Evolutionary conservation across 1,140 invertebrate species (phyloP).

Genomic region (Streblospio benedicti): DNA sequence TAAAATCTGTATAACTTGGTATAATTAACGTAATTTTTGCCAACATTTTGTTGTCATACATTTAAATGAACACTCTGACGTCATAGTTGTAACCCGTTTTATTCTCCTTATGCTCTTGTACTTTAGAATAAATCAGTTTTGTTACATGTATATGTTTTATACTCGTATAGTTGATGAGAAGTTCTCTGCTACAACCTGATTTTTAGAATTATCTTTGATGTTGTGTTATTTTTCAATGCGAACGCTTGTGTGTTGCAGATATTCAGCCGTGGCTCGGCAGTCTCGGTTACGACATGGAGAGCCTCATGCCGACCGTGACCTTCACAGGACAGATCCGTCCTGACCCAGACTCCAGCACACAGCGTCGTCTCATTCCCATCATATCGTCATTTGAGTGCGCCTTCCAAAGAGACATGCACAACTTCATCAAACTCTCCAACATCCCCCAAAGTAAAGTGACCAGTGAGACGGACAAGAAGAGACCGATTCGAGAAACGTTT

Average conservation of each 20-base stretch:
- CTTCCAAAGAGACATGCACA: conserved; percentile 41
- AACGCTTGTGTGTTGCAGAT: no score
- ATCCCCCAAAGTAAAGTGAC: conserved; percentile 39
- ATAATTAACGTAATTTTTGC: conserved; percentile 1
- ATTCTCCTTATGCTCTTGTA: no score
- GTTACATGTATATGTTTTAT: no score
- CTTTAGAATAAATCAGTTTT: no score
- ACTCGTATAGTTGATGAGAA: no score
- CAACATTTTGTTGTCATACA: background rate
- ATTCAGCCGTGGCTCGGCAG: conserved; percentile 63
- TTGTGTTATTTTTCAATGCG: no score
- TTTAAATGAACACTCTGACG: background rate
- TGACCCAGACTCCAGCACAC: conserved; percentile 64
- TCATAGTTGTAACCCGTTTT: no score
- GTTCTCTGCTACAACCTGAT: no score
- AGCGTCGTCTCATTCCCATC: conserved; percentile 51
- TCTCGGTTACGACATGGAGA: conserved; percentile 77
- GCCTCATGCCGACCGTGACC: conserved; percentile 53
- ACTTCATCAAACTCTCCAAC: conserved; percentile 35
- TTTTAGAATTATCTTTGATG: no score
- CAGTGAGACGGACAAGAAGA: conserved; percentile 13
- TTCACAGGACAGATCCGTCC: conserved; percentile 63
- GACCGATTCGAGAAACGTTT: no score
- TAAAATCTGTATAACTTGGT: conserved; percentile 7
- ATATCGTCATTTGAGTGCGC: conserved; percentile 45